Base-by-base conservation (phyloP, 2,888 invertebrate genomes). In the Drosophila lutescens region DNA sequence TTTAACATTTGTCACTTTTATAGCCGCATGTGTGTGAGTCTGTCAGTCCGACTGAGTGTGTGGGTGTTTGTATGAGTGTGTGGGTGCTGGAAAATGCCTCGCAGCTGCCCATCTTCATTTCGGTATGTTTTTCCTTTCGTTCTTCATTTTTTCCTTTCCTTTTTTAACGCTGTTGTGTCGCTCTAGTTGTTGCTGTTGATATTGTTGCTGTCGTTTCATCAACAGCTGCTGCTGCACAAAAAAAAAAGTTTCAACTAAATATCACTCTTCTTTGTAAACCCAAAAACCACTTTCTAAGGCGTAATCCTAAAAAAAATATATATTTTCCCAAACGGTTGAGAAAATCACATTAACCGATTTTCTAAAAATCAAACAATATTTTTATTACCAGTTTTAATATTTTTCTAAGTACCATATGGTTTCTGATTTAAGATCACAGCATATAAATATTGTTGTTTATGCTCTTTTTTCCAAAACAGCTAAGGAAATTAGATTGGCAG, bases 1-100 rank as follows among this genome's bases (percentile, higher is more conserved):
- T 81, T 85, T 87, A 85, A 85, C 85, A 85, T 85, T 89, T 85
- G 89, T 85, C 85, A 89, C 85, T 89, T 85, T 85, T 85, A 87
- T 87, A 85, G 89, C 86, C 59, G 67, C 67, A 73, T 75, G 61
- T 74, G 71, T 74, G 62, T 55, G 44, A 32, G 61, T 66, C 36
- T 51, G 36, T 20, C 65, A 44, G 44, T 43, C 15, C 30, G 50
- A 51, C n/a, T 50, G 36, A 59, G 51, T 49, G 56, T 47, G 23
- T 12, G 36, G 13, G 55, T 20, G 20, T 20, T 1, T 20, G 20
- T 20, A 2, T 23, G 55, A 68, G 61, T 23, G 55, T 69, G 61
- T 72, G 65, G 78, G 74, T 12, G 6, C 13, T 17, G 43, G 43
- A 50, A 72, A 71, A 76, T 86, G 86, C 84, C 80, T 74, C 70